These are phyloP conservation scores for Eonycteris spelaea DNA, from an alignment of 2,113 vertebrate genomes.

Conservation along the genomic window DNA sequence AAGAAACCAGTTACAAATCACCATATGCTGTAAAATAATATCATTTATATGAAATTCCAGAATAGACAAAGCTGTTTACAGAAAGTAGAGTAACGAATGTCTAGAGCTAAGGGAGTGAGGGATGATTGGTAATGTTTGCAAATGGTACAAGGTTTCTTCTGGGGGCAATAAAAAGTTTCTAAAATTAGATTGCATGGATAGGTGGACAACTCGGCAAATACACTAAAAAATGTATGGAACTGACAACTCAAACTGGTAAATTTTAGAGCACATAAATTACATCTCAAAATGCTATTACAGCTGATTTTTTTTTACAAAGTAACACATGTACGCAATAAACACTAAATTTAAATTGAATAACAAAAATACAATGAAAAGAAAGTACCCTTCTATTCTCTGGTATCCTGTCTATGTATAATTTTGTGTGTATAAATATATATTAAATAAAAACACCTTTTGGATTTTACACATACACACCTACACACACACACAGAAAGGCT, in stretches of 20 bases:
- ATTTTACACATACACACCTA: not conserved
- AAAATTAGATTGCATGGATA: not conserved
- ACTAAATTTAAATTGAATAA: constrained; percentile 13
- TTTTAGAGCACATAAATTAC: not conserved
- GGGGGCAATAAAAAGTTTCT: not conserved
- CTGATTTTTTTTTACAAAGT: not conserved
- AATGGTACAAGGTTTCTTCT: not conserved
- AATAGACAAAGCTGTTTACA: not conserved
- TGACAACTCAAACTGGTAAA: not conserved
- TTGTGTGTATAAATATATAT: not conserved
- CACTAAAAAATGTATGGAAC: not conserved
- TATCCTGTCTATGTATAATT: not conserved
- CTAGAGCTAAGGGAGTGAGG: not conserved
- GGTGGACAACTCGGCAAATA: not conserved
- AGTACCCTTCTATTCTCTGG: not conserved
- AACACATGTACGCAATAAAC: not conserved
- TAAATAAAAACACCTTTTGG: not conserved
- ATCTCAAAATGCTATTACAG: constrained; percentile 13
- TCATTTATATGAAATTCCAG: not conserved
- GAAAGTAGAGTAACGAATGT: not conserved
- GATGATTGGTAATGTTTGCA: not conserved
- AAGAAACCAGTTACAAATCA: not conserved
- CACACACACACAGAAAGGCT: not conserved
- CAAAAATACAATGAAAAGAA: not conserved
- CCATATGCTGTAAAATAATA: not conserved